phyloP scores from a whole-genome alignment of 2,113 vertebrate species.

The Thinocorus orbignyianus region DNA sequence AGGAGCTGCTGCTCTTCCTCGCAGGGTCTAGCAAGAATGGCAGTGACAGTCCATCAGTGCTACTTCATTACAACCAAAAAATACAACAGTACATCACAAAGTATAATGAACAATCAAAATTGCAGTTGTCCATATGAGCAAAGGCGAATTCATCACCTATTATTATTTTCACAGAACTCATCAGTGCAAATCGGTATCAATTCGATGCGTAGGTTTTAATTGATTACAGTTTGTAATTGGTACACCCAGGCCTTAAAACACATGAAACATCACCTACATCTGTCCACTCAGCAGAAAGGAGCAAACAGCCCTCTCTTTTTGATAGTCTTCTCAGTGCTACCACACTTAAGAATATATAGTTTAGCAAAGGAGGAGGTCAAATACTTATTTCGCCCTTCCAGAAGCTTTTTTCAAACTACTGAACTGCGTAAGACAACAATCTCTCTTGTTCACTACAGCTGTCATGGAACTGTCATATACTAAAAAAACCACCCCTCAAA shows the following conservation, averaged over 20 bases:
- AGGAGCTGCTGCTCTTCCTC: not conserved
- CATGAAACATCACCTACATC: not conserved
- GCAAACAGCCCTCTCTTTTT: rapidly evolving
- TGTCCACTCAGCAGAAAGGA: not conserved
- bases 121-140: not conserved
- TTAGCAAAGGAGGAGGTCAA: not conserved
- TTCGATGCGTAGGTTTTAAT: not conserved
- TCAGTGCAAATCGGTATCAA: not conserved
- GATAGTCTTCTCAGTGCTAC: not conserved
- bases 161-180: not conserved
- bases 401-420: not conserved
- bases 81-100: not conserved
- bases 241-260: not conserved
- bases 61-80: not conserved
- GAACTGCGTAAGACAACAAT: not conserved
- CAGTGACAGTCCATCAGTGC: not conserved
- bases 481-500: not conserved
- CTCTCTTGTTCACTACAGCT: not conserved
- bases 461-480: not conserved
- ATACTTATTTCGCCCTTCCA: not conserved
- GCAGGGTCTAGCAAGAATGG: not conserved
- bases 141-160: not conserved
- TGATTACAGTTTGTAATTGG: not conserved
- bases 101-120: not conserved
- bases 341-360: not conserved